Evolutionary conservation across 2,113 vertebrate species (phyloP), one percentile per base, ranked within the genome.

Genomic region (Hemicordylus capensis): DNA sequence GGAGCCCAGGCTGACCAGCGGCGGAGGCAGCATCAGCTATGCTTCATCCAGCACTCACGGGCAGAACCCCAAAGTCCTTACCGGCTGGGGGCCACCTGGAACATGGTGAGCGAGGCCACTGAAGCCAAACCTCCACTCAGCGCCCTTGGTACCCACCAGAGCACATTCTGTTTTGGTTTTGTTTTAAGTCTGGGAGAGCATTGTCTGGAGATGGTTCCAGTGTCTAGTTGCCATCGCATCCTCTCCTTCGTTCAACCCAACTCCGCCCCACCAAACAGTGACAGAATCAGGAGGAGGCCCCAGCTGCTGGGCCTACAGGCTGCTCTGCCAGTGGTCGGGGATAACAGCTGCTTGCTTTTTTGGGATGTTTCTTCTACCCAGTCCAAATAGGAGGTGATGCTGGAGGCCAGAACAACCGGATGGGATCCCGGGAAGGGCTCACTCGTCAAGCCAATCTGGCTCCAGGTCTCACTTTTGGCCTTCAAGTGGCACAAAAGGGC

Each of bases 1-100:
- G 0, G 97, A 97, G 79, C 84, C 94, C 73, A 85, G 92, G 94
- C 97, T 98, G 1, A 95, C 4, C 26, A 98, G 46, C 0, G 92
- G 92, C 0, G 97, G 98, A 1, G 97, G 97, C 87, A 96, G 96
- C 44, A 97, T 94, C 46, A 1, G 15, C 66, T 96, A 96, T 1
- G 82, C 89, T 87, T 97, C 96, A 15, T 96, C 96, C 22, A 96
- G 96, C 2, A 97, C 4, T 44, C 44, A 6, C 12, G 19, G 19
- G 39, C 46, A 58, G 31, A 96, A 37, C 48, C 37, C 92, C 97
- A 98, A 98, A 46, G 81, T 83, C 46, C 54, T 1, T 39, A 51
- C 37, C 83, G 91, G 84, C 88, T 89, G 70, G 81, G 39, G 73
- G 1, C 26, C 4, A 15, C 46, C 0, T 54, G 6, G 46, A 56